Evolutionary conservation across 2,113 vertebrate species (phyloP), one percentile per base, ranked within the genome.

Genomic region (Illadopsis cleaveri): DNA sequence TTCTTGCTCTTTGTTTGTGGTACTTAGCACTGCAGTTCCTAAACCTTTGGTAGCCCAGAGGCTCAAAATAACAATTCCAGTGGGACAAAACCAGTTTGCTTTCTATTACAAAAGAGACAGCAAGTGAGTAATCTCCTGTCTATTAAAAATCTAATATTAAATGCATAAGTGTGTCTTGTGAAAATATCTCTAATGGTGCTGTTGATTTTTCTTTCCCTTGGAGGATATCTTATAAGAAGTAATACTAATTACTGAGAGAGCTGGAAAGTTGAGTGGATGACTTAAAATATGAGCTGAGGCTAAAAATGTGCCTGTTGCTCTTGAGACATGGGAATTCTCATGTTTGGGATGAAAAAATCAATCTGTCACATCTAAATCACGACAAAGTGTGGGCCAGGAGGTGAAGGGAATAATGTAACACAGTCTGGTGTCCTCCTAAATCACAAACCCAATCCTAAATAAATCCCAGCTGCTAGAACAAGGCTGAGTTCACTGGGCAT

Each of bases 121-220:
- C 60, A 70, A 93, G 60, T 75, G 88, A 90, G 61, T 94, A 87
- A 72, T 94, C 84, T 93, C 86, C 53, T 62, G 30, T 66, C 88
- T 88, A 56, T 88, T 93, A 88, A 94, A 93, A 96, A 81, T 56
- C 47, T 95, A 88, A 92, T 90, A 85, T 40, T 86, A 88, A 93
- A 88, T 90, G 75, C 68, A 83, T 45, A 94, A 87, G 23, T 88
- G 30, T 90, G 64, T 80, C 71, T 70, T 80, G 7, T 83, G 62
- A 56, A 86, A 75, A n/a, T 60, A 44, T 75, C 79, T 90, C 35
- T 94, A 77, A 90, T 77, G 17, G 47, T 40, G 38, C 78, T 88
- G 84, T 87, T 91, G 89, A 66, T 83, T 86, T 93, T 93, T 83
- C 89, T 89, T 56, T 12, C 2, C 86, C 85, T 94, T 60, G 58